Base-by-base conservation (phyloP, 2,797 vertebrate genomes). In the Halcyon leucocephala region DNA sequence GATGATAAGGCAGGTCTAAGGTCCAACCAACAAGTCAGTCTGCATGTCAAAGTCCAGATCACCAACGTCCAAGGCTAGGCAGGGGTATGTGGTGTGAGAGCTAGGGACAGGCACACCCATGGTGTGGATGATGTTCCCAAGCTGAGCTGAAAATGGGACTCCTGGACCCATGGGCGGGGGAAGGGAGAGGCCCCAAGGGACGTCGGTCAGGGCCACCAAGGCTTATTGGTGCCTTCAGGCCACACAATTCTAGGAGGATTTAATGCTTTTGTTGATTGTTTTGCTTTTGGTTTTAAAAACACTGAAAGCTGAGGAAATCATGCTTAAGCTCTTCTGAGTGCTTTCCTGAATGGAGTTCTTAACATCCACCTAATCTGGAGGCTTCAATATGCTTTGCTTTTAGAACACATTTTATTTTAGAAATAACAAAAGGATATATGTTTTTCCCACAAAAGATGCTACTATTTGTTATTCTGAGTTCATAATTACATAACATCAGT, bases 31-130 rank as follows among this genome's bases (percentile, higher is more conserved):
- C 5, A 44, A 39, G 16, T 11, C 42, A 39, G 20, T 22, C 20
- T 51, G 28, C 0, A 0, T 10, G 10, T 33, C 1, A 0, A 14
- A 26, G 20, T 10, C 29, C n/a, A 39, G 46, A 24, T 24, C 55
- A 26, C 4, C 19, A 19, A n/a, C 19, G 26, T 10, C 28, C 14
- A 2, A 0, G 14, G 66, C 35, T 70, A 48, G 24, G n/a, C 7
- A 78, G 28, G 14, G 0, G 0, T 13, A 51, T 0, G 2, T 6
- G 11, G 20, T 3, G 37, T 29, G 39, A 94, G 51, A 80, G 37
- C 41, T 90, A 76, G n/a, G 51, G 29, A 66, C 13, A 62, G 35
- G 21, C 11, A 57, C 26, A 37, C 1, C 7, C 44, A 6, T 3
- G 16, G 15, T 28, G n/a, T 10, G 10, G 3, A 6, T 2, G 9